These are phyloP conservation scores for Bursaphelenchus mucronatus DNA, from an alignment of 1,140 invertebrate genomes.

Conservation along the genomic window DNA sequence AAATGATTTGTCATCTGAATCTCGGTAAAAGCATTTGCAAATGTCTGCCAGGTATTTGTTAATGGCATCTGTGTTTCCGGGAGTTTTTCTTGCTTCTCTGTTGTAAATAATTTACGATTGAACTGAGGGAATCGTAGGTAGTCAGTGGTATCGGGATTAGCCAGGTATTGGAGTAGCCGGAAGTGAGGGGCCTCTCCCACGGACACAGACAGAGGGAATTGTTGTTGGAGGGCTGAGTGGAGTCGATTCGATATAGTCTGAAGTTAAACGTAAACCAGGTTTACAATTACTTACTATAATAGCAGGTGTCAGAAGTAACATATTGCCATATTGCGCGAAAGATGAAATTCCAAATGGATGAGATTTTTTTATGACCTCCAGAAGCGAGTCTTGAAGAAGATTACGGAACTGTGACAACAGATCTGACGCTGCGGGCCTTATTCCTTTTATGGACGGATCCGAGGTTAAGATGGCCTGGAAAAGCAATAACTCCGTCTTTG, in stretches of 20 bases:
- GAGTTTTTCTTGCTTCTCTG: slow-evolving; percentile 5
- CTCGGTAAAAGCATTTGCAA: slow-evolving; percentile 14
- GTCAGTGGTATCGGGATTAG: slow-evolving; percentile 28
- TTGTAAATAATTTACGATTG: slow-evolving; percentile 20
- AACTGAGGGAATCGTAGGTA: slow-evolving; percentile 29
- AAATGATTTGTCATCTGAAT: slow-evolving; percentile 6
- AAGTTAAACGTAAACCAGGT: background rate
- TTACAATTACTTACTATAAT: slow-evolving; percentile 11
- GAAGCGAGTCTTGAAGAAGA: slow-evolving; percentile 22
- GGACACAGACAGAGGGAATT: slow-evolving; percentile 7
- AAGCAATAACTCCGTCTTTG: slow-evolving; percentile 20
- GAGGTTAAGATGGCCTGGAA: slow-evolving; percentile 25
- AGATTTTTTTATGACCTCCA: slow-evolving; percentile 10
- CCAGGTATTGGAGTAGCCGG: slow-evolving; percentile 22
- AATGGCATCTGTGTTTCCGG: background rate
- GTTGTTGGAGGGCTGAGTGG: slow-evolving; percentile 1
- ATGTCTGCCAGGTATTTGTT: slow-evolving; percentile 2
- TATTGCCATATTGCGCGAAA: slow-evolving; percentile 9
- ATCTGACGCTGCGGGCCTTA: slow-evolving; percentile 30
- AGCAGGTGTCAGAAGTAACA: slow-evolving; percentile 19
- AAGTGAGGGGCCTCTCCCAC: slow-evolving; percentile 1
- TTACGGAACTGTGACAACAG: slow-evolving; percentile 21
- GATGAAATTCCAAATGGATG: background rate
- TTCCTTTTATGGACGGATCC: slow-evolving; percentile 29
- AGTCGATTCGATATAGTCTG: slow-evolving; percentile 8